Evolutionary conservation across 64 coral and sea anemone species (phyloP), one percentile per base, ranked within the genome.

Genomic region (Astreopora myriophthalma): DNA sequence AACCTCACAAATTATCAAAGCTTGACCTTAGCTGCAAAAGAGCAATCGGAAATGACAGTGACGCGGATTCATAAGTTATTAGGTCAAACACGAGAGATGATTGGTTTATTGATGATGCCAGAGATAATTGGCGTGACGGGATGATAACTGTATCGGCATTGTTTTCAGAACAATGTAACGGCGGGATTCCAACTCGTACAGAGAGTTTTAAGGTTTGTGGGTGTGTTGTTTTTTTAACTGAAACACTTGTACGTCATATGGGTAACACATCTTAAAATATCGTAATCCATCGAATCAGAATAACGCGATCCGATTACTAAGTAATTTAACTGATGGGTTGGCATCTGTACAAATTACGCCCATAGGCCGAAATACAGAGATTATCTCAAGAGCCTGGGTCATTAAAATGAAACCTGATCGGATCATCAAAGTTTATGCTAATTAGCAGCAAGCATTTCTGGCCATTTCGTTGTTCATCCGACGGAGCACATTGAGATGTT

Each of bases 21-120:
- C 33, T 40, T 65, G 52, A 23, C 57, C 57, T 23, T 65, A 33
- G 34, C 30, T 35, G 22, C 17, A 38, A 49, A 65, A 65, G 79
- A 23, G 79, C 79, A 83, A 83, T 83, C 34, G 57, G 79, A 64
- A 64, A 83, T 83, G 6, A n/a, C 33, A 83, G 79, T 83, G 79
- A 83, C 79, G 79, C 79, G 79, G 77, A 83, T 38, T 64, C 32
- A 83, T 83, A 63, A 65, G 55, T 83, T 62, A 83, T 83, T 17
- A 37, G 55, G 30, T 20, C 58, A 65, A 83, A 12, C 33, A 34
- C 79, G 52, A 20, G 14, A 8, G 30, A 55, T 64, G 33, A 83
- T 83, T 83, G 79, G 79, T 39, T 60, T 8, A 64, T 1, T 25
- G 4, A 83, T 83, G 65, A 83, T 83, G 14, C 79, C 57, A n/a